These are phyloP conservation scores for Chamaea fasciata DNA, from an alignment of 2,113 vertebrate genomes.

Conservation along the genomic window DNA sequence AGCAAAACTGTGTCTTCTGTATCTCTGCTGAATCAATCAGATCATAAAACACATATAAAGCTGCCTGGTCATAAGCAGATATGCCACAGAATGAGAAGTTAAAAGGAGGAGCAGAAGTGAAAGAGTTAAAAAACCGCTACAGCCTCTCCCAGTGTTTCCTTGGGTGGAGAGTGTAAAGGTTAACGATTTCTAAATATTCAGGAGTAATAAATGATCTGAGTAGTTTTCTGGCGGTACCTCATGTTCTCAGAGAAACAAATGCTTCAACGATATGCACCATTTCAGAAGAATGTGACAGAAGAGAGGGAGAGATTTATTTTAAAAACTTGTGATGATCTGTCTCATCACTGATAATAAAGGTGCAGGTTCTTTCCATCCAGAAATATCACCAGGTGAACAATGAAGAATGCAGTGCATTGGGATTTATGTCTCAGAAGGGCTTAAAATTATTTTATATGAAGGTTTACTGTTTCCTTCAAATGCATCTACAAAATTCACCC, in stretches of 20 bases:
- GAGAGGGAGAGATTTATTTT: slow-evolving; percentile 20
- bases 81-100: background rate
- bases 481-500: background rate
- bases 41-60: background rate
- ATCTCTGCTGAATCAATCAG: background rate
- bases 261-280: slow-evolving; percentile 51
- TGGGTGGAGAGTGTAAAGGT: slow-evolving; percentile 60
- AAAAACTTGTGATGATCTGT: slow-evolving; percentile 4
- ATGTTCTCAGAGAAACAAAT: slow-evolving; percentile 53
- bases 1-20: background rate
- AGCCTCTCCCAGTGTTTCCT: slow-evolving; percentile 27
- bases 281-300: slow-evolving; percentile 63
- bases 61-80: background rate
- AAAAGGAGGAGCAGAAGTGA: background rate
- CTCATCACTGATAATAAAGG: slow-evolving; percentile 1
- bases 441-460: background rate
- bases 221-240: slow-evolving; percentile 61
- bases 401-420: background rate
- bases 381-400: background rate
- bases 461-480: background rate
- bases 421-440: background rate
- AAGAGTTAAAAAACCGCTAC: slow-evolving; percentile 26
- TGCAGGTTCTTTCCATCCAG: background rate
- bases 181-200: slow-evolving; percentile 66
- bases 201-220: slow-evolving; percentile 64